These are phyloP conservation scores for Tragelaphus scriptus DNA, from an alignment of 2,113 vertebrate species.

Conservation along the genomic window DNA sequence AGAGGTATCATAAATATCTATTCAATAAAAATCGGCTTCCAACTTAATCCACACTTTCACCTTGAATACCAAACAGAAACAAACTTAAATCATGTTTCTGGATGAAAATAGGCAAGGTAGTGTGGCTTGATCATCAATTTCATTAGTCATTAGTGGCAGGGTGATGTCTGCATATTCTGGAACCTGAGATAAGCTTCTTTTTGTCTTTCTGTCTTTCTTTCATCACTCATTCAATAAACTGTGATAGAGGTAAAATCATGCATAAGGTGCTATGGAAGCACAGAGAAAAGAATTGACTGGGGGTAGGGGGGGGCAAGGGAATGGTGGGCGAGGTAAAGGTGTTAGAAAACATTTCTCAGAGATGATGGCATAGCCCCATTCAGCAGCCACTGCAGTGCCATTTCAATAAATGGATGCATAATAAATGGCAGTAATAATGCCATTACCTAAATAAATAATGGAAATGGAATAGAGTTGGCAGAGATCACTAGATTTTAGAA, in stretches of 20 bases:
- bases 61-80: slow-evolving; percentile 47
- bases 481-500: slow-evolving; percentile 36
- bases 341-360: neutral
- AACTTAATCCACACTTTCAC: slow-evolving; percentile 48
- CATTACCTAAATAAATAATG: slow-evolving; percentile 42
- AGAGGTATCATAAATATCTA: slow-evolving; percentile 26
- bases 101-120: slow-evolving; percentile 45
- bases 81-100: slow-evolving; percentile 46
- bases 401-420: slow-evolving; percentile 43
- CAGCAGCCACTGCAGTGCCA: neutral
- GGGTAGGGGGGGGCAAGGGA: neutral
- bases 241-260: neutral
- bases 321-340: neutral
- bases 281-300: neutral
- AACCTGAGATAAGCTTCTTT: slow-evolving; percentile 40
- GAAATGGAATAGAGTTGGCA: slow-evolving; percentile 33
- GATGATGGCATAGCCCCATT: neutral
- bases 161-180: slow-evolving; percentile 17
- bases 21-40: slow-evolving; percentile 19
- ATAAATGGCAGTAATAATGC: slow-evolving; percentile 36
- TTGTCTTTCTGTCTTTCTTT: slow-evolving; percentile 7
- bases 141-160: neutral
- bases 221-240: slow-evolving; percentile 34
- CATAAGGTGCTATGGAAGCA: neutral
- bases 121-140: slow-evolving; percentile 11